Evolutionary conservation across 2,888 invertebrate species (phyloP).

Genomic region (Tridacna gigas): DNA sequence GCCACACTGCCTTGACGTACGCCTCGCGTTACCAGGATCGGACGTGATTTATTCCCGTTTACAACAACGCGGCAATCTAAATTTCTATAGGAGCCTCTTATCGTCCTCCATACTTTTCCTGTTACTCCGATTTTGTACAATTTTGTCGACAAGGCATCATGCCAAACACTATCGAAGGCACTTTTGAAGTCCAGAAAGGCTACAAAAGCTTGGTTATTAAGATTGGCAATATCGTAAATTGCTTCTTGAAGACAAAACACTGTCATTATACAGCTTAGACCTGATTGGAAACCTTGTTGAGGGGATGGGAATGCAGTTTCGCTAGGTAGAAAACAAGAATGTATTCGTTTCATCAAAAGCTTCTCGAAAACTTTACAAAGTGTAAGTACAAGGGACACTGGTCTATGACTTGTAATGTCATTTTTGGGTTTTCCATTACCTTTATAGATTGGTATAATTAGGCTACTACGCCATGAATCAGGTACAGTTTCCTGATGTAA

Average conservation of each 20-base stretch:
- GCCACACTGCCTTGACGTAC: no score
- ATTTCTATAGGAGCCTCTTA: no score
- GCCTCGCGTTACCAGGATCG: no score
- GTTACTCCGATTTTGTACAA: not conserved
- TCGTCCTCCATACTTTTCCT: no score
- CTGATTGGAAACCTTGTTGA: not conserved
- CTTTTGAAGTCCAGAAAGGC: no score
- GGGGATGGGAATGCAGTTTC: not conserved
- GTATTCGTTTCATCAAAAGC: not conserved
- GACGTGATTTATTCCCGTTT: no score
- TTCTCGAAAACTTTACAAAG: slow-evolving; percentile 7
- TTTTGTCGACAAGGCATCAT: not conserved
- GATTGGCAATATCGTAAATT: not conserved
- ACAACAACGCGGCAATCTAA: no score
- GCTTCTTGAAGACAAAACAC: no score
- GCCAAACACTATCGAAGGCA: no score
- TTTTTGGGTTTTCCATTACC: not conserved
- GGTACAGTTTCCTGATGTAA: not conserved
- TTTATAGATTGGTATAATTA: no score
- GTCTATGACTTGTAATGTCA: not conserved
- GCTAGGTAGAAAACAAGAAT: not conserved
- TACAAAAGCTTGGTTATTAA: not conserved
- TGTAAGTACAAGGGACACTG: not conserved
- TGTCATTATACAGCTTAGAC: not conserved
- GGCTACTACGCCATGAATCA: no score